Percentiles rank a stretch among this genome's conserved stretches.
phyloP scores from a whole-genome alignment of 1,140 invertebrate genomes.

The Eueides isabella region DNA sequence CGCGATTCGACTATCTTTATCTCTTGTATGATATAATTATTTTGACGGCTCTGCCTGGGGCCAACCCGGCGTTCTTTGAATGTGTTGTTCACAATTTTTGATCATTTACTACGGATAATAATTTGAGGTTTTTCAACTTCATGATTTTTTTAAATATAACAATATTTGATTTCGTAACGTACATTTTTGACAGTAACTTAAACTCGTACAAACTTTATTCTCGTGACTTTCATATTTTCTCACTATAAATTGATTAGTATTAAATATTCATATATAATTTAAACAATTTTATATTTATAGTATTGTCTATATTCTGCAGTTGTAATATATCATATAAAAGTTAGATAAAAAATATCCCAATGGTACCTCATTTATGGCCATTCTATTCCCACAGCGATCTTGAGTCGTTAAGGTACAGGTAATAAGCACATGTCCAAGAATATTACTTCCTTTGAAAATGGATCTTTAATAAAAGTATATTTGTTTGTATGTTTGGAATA shows the following conservation, averaged over 20 bases:
- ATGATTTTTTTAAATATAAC: not conserved
- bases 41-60: conserved; percentile 59
- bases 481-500: conserved; percentile 13
- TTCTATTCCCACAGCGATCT: conserved; percentile 30
- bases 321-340: not conserved
- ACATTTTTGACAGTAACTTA: too few relatives aligned
- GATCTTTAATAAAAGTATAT: conserved; percentile 34
- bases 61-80: conserved; percentile 59
- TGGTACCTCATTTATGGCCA: conserved; percentile 26
- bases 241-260: not conserved
- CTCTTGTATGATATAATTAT: conserved; percentile 67
- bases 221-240: too few relatives aligned
- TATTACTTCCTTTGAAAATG: conserved; percentile 35
- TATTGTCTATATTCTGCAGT: not conserved
- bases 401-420: conserved; percentile 37
- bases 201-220: too few relatives aligned
- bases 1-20: conserved; percentile 78
- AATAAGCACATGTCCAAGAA: conserved; percentile 38
- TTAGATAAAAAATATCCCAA: conserved; percentile 6
- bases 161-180: too few relatives aligned
- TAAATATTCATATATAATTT: not conserved
- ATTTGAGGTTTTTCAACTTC: not conserved
- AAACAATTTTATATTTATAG: not conserved
- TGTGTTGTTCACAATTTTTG: conserved; percentile 43
- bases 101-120: conserved; percentile 36